Evolutionary conservation across 2,113 vertebrate genomes (phyloP), one percentile per base, ranked within the genome.

Genomic region (Oplegnathus fasciatus): DNA sequence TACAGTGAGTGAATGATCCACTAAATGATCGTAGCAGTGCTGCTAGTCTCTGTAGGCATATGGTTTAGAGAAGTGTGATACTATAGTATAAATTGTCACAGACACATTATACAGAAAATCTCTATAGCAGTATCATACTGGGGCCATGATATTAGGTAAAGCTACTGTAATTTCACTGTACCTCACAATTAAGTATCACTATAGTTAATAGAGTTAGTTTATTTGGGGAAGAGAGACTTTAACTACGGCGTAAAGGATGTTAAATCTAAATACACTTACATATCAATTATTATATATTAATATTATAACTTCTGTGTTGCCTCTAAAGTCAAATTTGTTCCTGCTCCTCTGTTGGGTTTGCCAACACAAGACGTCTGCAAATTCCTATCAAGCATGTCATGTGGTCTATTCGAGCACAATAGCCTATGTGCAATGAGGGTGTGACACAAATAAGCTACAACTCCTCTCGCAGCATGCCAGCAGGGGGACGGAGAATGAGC

Each of bases 401-500:
- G 88, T 85, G 92, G 58, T 86, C 74, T 26, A 28, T 75, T 55
- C 20, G 11, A 88, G 88, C 0, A 92, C 91, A 92, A 92, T 86
- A 62, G 87, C 28, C 79, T 90, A 55, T 97, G 96, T 94, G 61
- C 57, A 65, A 82, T 80, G 57, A 54, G 69, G 61, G 69, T 82
- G 69, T 88, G 84, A 84, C 80, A 66, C 57, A 72, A 82, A 87
- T 57, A 61, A 77, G 64, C 58, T 9, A 8, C 64, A 61, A 89
- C 2, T 94, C 22, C 5, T 87, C 57, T 65, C 77, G 64, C 73
- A 96, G 94, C 50, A 64, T 70, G 64, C 73, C 88, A 15, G 52
- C 48, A 54, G 87, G 60, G 9, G 89, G 67, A 28, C 94, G 91
- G 92, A 96, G 1, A 93, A 94, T 61, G 88, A 96, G 84, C 91